Percentiles rank a stretch among this genome's conserved stretches.
Conservation (phyloP, 1,140 invertebrate species). For the Nasonia vitripennis region DNA sequence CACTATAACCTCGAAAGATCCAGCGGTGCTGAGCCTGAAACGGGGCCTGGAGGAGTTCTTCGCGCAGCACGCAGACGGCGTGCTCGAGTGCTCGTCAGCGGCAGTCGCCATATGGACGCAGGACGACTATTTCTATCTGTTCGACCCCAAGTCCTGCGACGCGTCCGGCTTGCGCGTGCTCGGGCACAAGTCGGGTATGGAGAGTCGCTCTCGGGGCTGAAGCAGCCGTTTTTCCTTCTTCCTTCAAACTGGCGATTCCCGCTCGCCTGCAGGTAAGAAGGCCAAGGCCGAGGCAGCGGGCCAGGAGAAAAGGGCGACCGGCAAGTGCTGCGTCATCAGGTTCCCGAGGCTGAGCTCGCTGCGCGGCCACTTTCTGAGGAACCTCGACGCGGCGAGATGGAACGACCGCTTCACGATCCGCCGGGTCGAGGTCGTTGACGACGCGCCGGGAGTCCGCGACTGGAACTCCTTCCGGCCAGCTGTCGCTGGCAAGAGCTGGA, state of each 20-base stretch:
- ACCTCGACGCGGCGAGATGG: conserved; percentile 58
- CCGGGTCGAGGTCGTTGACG: conserved; percentile 58
- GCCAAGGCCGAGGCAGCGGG: background rate
- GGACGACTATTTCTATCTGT: conserved; percentile 65
- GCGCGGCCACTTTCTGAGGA: conserved; percentile 57
- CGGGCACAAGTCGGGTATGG: conserved; percentile 55
- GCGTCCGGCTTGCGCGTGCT: conserved; percentile 55
- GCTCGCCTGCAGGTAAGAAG: conserved; percentile 22
- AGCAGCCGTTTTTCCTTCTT: too few relatives aligned
- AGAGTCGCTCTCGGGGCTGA: too few relatives aligned
- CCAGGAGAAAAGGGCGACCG: conserved; percentile 52
- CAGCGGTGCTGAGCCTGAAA: conserved; percentile 60
- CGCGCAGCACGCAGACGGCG: conserved; percentile 60
- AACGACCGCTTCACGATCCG: conserved; percentile 68
- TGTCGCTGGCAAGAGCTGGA: conserved; percentile 63
- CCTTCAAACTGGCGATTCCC: too few relatives aligned
- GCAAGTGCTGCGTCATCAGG: conserved; percentile 66
- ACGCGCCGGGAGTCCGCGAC: conserved; percentile 61
- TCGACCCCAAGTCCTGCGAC: conserved; percentile 67
- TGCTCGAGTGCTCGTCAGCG: conserved; percentile 63
- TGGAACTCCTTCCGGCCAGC: conserved; percentile 67
- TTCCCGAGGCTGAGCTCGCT: conserved; percentile 58
- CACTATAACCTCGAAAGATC: conserved; percentile 63
- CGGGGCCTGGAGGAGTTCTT: conserved; percentile 67
- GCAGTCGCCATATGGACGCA: conserved; percentile 65